phyloP scores from a whole-genome alignment of 1,140 invertebrate species.

The Procambarus virginalis region DNA sequence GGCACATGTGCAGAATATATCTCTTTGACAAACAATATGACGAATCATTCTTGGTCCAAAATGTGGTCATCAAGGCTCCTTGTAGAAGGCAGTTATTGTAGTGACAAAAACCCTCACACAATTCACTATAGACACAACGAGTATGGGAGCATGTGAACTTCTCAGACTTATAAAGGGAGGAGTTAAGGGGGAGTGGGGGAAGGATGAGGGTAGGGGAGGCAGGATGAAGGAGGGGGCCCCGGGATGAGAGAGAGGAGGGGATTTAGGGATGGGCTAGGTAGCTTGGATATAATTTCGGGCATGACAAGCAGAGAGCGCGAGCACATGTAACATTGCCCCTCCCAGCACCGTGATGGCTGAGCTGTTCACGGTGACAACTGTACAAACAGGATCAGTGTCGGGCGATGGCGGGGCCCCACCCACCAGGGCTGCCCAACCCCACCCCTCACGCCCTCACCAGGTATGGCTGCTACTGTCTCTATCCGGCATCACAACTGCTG shows the following conservation, averaged over 20 bases:
- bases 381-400: conserved; percentile 60
- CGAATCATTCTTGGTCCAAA: background rate
- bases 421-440: background rate
- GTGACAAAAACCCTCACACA: background rate
- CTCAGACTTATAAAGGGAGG: background rate
- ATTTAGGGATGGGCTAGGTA: background rate
- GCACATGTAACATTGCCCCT: background rate
- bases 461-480: background rate
- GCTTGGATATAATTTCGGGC: background rate
- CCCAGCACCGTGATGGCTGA: background rate
- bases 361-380: conserved; percentile 38
- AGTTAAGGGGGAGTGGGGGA: background rate
- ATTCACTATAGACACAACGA: background rate
- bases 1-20: background rate
- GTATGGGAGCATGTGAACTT: background rate
- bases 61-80: background rate
- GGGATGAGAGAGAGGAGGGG: background rate
- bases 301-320: conserved; percentile 4
- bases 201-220: background rate
- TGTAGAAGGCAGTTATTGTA: background rate
- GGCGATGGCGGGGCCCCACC: background rate
- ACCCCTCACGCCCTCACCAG: background rate
- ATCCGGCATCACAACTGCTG: too few relatives aligned
- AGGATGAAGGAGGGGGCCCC: background rate
- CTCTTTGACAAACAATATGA: background rate